Evolutionary conservation across 1,140 invertebrate species (phyloP), one percentile per base, ranked within the genome.

Genomic region (Melitaea cinxia): DNA sequence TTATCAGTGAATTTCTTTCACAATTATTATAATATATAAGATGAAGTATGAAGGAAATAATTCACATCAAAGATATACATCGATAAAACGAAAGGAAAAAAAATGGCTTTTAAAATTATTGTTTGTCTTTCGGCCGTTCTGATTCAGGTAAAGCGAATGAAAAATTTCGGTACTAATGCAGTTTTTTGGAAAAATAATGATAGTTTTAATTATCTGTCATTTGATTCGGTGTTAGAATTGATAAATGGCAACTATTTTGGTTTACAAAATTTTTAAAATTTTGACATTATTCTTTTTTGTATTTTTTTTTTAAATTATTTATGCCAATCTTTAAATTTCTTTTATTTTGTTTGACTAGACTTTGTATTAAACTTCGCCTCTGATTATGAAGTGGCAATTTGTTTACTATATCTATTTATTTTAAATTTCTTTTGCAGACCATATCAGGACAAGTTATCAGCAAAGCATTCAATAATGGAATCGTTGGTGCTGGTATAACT

Each of bases 381-480:
- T n/a, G n/a, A n/a, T n/a, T n/a, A n/a, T n/a, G n/a, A 9, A 28
- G 1, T 54, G 4, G 14, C 12, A 24, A 47, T 14, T n/a, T n/a
- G n/a, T n/a, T n/a, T n/a, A n/a, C n/a, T n/a, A 0, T 3, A 56
- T 6, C 2, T 10, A 10, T 33, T 30, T 37, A 19, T 14, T 39
- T 4, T n/a, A n/a, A n/a, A 21, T 45, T 54, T 52, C 10, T 52
- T 24, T 68, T 68, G 19, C 47, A 68, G 65, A 52, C 39, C 2
- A 63, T 68, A 24, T 49, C 54, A 28, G 65, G 45, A 28, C 65
- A 68, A 50, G 57, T 35, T 23, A 12, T 62, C 2, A 47, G 65
- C 5, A 68, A 56, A 17, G 30, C 23, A 4, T 47, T 47, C 23
- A 47, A 47, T 21, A 19, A 10, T 23, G 42, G 42, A 10, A 21